phyloP scores from a whole-genome alignment of 2,113 vertebrate species.

The Elaphurus davidianus region DNA sequence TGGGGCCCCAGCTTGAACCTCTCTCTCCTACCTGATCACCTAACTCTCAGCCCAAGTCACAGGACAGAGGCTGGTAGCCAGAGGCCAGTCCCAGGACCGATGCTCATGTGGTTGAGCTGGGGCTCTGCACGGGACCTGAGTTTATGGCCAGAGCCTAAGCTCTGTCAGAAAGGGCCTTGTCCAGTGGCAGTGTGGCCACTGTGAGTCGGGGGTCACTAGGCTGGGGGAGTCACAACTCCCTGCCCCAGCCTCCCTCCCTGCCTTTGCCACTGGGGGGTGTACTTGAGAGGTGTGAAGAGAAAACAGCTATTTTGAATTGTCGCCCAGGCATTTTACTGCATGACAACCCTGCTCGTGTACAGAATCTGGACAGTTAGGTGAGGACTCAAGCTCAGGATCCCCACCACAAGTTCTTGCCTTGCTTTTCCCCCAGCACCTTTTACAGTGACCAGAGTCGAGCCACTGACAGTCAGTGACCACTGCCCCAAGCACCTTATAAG shows the following conservation, averaged over 20 bases:
- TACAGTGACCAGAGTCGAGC: background rate
- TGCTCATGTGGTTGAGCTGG: background rate
- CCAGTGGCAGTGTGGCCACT: background rate
- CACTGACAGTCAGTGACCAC: background rate
- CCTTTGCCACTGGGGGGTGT: too few relatives aligned
- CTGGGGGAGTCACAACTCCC: background rate
- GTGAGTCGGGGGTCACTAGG: background rate
- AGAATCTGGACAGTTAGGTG: background rate
- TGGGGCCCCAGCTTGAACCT: background rate
- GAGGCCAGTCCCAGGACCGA: background rate
- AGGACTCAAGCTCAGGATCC: background rate
- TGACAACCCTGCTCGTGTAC: background rate
- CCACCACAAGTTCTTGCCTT: background rate
- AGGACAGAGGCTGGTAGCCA: background rate
- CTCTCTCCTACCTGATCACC: background rate
- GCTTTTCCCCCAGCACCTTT: background rate
- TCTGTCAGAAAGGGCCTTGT: background rate
- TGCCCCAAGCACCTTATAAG: background rate
- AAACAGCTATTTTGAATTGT: background rate
- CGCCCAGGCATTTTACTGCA: background rate
- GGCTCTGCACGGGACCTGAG: background rate
- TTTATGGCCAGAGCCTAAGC: background rate
- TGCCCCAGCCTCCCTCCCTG: background rate
- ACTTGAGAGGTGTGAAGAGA: background rate
- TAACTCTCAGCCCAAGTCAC: background rate